Percentiles rank a stretch among this genome's conserved stretches.
Evolutionary conservation across 2,888 invertebrate genomes (phyloP).

Genomic region (Silvanus unidentatus): DNA sequence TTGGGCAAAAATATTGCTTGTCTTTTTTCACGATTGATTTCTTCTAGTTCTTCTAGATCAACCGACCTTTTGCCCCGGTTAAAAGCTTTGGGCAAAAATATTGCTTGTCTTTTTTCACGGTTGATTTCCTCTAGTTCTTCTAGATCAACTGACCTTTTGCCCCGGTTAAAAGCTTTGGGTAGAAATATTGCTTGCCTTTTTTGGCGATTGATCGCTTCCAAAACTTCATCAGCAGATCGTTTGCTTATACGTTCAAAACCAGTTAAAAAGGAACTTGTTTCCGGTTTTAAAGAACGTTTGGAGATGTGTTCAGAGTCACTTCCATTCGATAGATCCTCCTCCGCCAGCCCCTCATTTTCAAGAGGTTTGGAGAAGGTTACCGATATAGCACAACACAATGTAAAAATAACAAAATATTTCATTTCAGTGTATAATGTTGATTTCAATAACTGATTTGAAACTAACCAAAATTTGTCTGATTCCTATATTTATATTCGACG

Average conservation of each 20-base stretch:
- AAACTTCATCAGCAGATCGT: conserved; percentile 13
- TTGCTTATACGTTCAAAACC: conserved; percentile 2
- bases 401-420: neutral
- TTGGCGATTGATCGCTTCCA: too few species aligned
- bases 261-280: neutral
- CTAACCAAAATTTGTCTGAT: neutral
- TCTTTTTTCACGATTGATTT: conserved; percentile 7
- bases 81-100: conserved; percentile 4
- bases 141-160: conserved; percentile 1
- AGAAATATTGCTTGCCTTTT: conserved; percentile 16
- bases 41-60: conserved; percentile 9
- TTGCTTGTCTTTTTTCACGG: conserved; percentile 3
- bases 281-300: neutral
- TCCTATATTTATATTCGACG: neutral
- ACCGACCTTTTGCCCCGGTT: conserved; percentile 4
- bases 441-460: neutral
- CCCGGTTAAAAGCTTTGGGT: conserved; percentile 7
- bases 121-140: too few species aligned
- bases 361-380: neutral
- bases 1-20: conserved; percentile 9
- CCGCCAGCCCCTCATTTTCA: neutral
- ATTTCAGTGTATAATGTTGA: neutral
- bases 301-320: neutral
- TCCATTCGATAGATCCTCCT: too few species aligned
- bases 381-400: neutral